phyloP scores from a whole-genome alignment of 1,140 invertebrate species.

The Drosophila tropicalis region DNA sequence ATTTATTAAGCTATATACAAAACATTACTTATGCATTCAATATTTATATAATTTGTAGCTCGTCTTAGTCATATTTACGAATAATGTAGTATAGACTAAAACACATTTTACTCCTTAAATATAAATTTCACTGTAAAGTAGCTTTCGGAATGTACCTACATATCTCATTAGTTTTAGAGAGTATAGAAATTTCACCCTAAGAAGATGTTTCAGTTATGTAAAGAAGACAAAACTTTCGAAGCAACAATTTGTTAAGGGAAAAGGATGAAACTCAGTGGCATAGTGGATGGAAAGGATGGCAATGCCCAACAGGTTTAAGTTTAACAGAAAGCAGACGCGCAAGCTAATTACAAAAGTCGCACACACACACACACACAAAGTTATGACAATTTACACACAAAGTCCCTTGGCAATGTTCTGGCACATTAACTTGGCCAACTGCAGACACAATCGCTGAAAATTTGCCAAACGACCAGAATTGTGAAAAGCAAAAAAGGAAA shows the following conservation, averaged over 20 bases:
- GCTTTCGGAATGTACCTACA: too few species aligned
- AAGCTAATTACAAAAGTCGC: constrained; percentile 51
- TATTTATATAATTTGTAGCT: too few species aligned
- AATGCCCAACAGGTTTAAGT: constrained; percentile 59
- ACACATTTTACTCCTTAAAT: too few species aligned
- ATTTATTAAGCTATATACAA: too few species aligned
- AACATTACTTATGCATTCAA: too few species aligned
- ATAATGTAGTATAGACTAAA: too few species aligned
- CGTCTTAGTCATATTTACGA: too few species aligned
- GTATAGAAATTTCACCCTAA: not conserved
- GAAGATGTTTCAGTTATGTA: constrained; percentile 2
- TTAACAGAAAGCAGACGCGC: constrained; percentile 24
- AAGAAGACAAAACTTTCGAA: constrained; percentile 27
- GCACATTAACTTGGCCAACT: constrained; percentile 55
- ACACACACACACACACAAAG: constrained; percentile 20
- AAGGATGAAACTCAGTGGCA: not conserved
- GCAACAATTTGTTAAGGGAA: constrained; percentile 19
- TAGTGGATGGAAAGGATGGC: not conserved
- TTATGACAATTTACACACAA: constrained; percentile 62
- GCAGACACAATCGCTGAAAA: constrained; percentile 26
- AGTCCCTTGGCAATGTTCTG: constrained; percentile 44
- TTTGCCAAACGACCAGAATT: constrained; percentile 28
- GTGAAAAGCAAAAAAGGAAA: not conserved
- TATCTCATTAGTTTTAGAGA: constrained; percentile 7
- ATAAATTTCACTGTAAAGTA: too few species aligned